Percentiles rank a stretch among this genome's conserved stretches.
Conservation (phyloP, 2,888 invertebrate genomes). For the Phorcus lineatus region DNA sequence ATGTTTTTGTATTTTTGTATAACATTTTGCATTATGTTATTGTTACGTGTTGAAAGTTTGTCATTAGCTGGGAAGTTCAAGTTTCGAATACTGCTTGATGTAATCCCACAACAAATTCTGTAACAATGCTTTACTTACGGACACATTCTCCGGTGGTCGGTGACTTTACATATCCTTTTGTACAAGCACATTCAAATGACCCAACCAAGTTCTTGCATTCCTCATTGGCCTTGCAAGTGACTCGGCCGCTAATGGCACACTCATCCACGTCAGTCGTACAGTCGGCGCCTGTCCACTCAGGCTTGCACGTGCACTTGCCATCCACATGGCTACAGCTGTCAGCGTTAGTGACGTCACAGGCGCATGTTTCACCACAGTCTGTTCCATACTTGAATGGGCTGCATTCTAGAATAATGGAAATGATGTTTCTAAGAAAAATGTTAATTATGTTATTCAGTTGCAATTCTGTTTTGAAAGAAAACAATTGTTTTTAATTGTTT, state of each 20-base stretch:
- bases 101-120: too few species aligned
- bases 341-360: slow-evolving; percentile 33
- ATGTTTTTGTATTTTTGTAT: too few species aligned
- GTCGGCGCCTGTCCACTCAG: slow-evolving; percentile 30
- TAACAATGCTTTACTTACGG: slow-evolving; percentile 7
- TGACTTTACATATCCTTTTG: slow-evolving; percentile 3
- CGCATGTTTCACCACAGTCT: slow-evolving; percentile 26
- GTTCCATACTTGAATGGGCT: slow-evolving; percentile 26
- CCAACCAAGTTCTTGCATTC: slow-evolving; percentile 31
- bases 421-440: slow-evolving; percentile 30
- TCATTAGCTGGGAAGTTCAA: too few species aligned
- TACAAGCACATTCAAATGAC: slow-evolving; percentile 34
- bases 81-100: too few species aligned
- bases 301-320: slow-evolving; percentile 33
- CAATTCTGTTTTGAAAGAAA: neutral
- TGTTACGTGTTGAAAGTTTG: too few species aligned
- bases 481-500: too few species aligned
- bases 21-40: too few species aligned
- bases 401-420: too few species aligned
- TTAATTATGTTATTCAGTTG: too few species aligned
- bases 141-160: neutral
- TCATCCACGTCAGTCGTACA: slow-evolving; percentile 33
- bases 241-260: neutral
- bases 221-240: slow-evolving; percentile 15
- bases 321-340: slow-evolving; percentile 24